Percentiles rank a stretch among this genome's conserved stretches.
These are phyloP conservation scores for Limnephilus rhombicus DNA, from an alignment of 2,888 invertebrate genomes.

Conservation along the genomic window DNA sequence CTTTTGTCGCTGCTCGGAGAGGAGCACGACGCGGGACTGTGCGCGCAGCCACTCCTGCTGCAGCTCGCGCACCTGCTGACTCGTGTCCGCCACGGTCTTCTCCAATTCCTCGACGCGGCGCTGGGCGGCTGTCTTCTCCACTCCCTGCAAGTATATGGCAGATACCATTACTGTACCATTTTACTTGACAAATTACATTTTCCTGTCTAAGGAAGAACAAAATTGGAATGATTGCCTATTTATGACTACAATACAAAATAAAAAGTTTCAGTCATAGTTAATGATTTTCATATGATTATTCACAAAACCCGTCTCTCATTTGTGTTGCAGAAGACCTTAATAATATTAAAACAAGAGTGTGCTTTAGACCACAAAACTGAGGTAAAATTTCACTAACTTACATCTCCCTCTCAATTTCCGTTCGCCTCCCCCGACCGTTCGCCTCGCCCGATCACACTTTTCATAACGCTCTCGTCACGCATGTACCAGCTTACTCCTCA, in stretches of 20 bases:
- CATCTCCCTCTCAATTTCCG: too few species aligned
- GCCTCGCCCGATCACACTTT: too few species aligned
- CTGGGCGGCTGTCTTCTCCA: slow-evolving; percentile 77
- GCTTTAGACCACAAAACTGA: too few species aligned
- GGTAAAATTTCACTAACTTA: too few species aligned
- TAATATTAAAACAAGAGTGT: too few species aligned
- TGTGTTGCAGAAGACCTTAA: too few species aligned
- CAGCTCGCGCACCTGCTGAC: slow-evolving; percentile 80
- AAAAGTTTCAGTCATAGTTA: too few species aligned
- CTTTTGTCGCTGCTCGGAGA: slow-evolving; percentile 83
- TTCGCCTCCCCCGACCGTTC: too few species aligned
- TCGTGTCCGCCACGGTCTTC: slow-evolving; percentile 79
- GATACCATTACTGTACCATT: neutral
- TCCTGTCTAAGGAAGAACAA: neutral
- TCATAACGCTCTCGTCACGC: too few species aligned
- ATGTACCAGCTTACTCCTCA: too few species aligned
- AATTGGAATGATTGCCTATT: neutral
- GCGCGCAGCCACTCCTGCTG: slow-evolving; percentile 88
- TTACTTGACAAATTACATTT: neutral
- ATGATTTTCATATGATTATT: too few species aligned
- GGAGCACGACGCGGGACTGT: slow-evolving; percentile 84
- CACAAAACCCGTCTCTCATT: too few species aligned
- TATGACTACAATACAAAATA: neutral
- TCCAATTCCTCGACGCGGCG: slow-evolving; percentile 82
- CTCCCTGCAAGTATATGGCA: slow-evolving; percentile 68